phyloP scores from a whole-genome alignment of 2,888 invertebrate species.

The Dinocampus coccinellae region DNA sequence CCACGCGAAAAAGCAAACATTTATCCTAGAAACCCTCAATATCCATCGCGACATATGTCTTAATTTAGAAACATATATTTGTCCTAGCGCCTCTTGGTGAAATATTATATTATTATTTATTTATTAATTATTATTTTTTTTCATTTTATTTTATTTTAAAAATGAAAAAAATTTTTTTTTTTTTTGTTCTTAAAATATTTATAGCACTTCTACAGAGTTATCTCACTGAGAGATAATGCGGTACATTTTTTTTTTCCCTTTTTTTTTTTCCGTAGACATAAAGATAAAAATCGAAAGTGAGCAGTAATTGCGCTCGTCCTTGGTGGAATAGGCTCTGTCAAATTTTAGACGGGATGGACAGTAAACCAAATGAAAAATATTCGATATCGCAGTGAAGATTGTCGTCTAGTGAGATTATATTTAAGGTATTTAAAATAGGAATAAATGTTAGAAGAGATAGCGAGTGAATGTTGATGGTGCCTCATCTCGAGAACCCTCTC shows the following conservation, averaged over 20 bases:
- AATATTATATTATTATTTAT: not conserved
- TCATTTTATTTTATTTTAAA: too few species aligned
- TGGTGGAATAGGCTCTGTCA: not conserved
- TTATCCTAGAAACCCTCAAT: not conserved
- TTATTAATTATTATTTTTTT: too few species aligned
- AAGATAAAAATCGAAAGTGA: not conserved
- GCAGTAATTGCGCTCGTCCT: not conserved
- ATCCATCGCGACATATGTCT: not conserved
- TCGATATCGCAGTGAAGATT: not conserved
- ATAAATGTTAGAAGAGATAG: not conserved
- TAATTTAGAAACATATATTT: not conserved
- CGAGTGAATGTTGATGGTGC: not conserved
- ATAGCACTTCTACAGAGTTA: too few species aligned
- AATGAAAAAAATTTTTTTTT: too few species aligned
- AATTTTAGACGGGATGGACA: not conserved
- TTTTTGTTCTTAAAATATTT: too few species aligned
- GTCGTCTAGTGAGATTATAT: not conserved
- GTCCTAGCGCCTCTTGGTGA: not conserved
- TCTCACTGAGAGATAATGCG: too few species aligned
- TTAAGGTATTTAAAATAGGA: not conserved
- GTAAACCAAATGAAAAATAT: not conserved
- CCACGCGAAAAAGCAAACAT: not conserved
- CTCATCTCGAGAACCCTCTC: constrained; percentile 42
- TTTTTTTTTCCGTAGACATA: not conserved
- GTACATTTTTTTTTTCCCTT: not conserved